These are phyloP conservation scores for Callinectes sapidus DNA, from an alignment of 2,888 invertebrate genomes.

Conservation along the genomic window DNA sequence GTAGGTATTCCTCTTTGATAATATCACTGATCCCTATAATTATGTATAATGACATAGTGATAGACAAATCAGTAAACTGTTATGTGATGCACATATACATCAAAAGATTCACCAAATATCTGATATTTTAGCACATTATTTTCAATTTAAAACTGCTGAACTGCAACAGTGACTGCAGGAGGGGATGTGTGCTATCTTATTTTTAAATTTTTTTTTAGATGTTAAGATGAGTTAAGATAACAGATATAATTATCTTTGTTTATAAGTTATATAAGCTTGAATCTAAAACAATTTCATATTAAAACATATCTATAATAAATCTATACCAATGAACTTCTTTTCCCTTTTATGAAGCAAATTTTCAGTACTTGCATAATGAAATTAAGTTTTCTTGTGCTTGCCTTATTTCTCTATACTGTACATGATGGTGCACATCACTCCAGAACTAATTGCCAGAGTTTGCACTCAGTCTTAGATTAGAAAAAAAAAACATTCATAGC, in stretches of 20 bases:
- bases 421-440: conserved; percentile 30
- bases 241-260: neutral
- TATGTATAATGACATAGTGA: too few species aligned
- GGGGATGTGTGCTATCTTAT: neutral
- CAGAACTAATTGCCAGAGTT: conserved; percentile 7
- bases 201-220: neutral
- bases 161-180: neutral
- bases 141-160: neutral
- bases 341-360: neutral
- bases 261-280: neutral
- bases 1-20: neutral
- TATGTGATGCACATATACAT: too few species aligned
- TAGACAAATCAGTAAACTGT: too few species aligned
- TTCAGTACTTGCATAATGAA: neutral
- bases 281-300: neutral
- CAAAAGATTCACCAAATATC: neutral
- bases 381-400: neutral
- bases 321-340: neutral
- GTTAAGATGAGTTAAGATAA: neutral
- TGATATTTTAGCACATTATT: neutral
- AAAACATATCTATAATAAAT: neutral
- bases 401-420: conserved; percentile 34
- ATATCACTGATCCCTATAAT: too few species aligned
- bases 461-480: conserved; percentile 46
- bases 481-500: conserved; percentile 51